phyloP scores from a whole-genome alignment of 2,888 invertebrate species.

The Bruchidius siliquastri region DNA sequence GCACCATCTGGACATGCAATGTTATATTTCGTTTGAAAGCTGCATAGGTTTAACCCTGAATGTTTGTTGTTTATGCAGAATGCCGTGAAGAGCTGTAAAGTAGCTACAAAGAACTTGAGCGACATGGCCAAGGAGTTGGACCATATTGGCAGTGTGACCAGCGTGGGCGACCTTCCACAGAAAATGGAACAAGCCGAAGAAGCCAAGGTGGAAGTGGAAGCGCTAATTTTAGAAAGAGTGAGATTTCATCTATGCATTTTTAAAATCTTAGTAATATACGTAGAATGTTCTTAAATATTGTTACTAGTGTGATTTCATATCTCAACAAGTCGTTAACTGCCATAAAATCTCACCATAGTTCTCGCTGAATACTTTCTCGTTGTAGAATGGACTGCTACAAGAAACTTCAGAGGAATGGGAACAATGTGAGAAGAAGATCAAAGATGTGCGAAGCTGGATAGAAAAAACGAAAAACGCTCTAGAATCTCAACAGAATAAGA shows the following conservation, averaged over 20 bases:
- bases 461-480: constrained; percentile 76
- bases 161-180: constrained; percentile 78
- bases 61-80: constrained; percentile 52
- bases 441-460: constrained; percentile 84
- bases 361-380: too few relatives aligned
- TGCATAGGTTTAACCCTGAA: neutral
- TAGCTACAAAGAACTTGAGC: constrained; percentile 78
- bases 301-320: too few relatives aligned
- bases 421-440: constrained; percentile 89
- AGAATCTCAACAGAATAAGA: constrained; percentile 77
- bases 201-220: constrained; percentile 79
- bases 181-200: constrained; percentile 84
- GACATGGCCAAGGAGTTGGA: constrained; percentile 91
- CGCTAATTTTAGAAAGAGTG: constrained; percentile 80
- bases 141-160: constrained; percentile 76
- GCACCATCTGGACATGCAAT: neutral
- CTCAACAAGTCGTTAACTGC: too few relatives aligned
- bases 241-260: neutral
- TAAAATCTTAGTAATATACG: too few relatives aligned
- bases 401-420: constrained; percentile 95
- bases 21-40: neutral
- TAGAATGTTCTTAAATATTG: too few relatives aligned
- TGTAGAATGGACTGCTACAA: constrained; percentile 79
- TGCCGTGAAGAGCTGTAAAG: constrained; percentile 84
- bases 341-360: too few relatives aligned